Percentiles rank a stretch among this genome's conserved stretches.
Conservation (phyloP, 2,797 vertebrate species). For the Columba guinea region DNA sequence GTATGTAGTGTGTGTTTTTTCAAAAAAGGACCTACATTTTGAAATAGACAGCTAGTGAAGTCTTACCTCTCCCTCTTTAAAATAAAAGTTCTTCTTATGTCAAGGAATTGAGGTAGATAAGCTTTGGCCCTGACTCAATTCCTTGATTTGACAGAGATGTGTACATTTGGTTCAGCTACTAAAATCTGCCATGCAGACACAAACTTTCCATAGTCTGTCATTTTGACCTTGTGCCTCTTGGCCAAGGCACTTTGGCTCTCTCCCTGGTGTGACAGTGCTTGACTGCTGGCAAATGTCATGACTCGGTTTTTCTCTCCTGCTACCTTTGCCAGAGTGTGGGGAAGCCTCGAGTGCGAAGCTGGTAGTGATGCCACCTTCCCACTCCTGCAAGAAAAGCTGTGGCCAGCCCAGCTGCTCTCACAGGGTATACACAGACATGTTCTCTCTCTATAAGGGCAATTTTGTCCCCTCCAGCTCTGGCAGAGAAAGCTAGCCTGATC, state of each 20-base stretch:
- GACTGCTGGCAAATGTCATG: background rate
- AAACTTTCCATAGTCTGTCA: background rate
- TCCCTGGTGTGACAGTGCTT: background rate
- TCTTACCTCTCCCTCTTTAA: background rate
- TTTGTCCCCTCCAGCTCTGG: background rate
- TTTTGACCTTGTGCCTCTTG: background rate
- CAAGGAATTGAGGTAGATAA: background rate
- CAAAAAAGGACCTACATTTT: background rate
- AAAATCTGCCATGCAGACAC: background rate
- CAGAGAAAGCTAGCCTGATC: background rate
- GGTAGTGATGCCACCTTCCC: background rate
- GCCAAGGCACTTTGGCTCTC: background rate
- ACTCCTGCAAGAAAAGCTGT: background rate
- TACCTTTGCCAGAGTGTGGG: fast-evolving
- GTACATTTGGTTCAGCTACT: background rate
- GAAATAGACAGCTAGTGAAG: background rate
- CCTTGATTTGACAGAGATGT: background rate
- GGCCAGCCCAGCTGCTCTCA: background rate
- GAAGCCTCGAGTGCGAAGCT: background rate
- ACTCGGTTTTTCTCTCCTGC: background rate
- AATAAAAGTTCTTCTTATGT: background rate
- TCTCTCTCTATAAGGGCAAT: background rate
- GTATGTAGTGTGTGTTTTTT: background rate
- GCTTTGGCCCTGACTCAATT: background rate
- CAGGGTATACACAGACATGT: fast-evolving